Base-by-base conservation (phyloP, 2,113 vertebrate species). In the Mystacornis crossleyi region DNA sequence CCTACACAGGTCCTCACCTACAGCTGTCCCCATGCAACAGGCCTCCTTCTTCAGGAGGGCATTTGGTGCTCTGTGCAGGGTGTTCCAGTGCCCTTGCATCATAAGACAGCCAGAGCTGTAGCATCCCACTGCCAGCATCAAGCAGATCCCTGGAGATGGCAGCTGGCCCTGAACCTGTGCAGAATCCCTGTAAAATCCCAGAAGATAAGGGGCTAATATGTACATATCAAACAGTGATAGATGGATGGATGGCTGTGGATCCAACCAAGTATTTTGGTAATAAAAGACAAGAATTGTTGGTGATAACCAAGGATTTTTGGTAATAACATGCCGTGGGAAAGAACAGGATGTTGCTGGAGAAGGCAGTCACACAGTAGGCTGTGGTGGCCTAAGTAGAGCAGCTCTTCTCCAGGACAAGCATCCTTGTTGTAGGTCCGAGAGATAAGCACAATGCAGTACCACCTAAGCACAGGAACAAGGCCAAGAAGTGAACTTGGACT, bases 81-180 rank as follows among this genome's bases (percentile, higher is more conserved):
- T 60, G 17, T 33, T 67, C 26, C 0, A 0, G 16, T 51, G 20
- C 14, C 19, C 14, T 21, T 26, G 21, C 45, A 18, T 36, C 51
- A 57, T 2, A 0, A 28, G 10, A 67, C 53, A 36, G 18, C 9
- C 33, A 43, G 33, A 43, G 4, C 14, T 4, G 12, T 18, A 43
- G 9, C 33, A 36, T 31, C 21, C 25, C 0, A 0, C 36, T 58
- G 21, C 21, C 36, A 75, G 61, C 1, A 0, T 50, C 25, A 50
- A 14, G 26, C 3, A 3, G 20, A 48, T 42, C 45, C 50, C 33
- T 50, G 36, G 31, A 77, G 16, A 43, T 10, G 26, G 33, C 5
- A 2, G 7, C 83, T 36, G 53, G 21, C 62, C 43, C 26, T 43
- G 43, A 77, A 4, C 21, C 26, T 58, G 36, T 14, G 8, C 16